Evolutionary conservation across 2,888 invertebrate species (phyloP), one percentile per base, ranked within the genome.

Genomic region (Leucozona laternaria): DNA sequence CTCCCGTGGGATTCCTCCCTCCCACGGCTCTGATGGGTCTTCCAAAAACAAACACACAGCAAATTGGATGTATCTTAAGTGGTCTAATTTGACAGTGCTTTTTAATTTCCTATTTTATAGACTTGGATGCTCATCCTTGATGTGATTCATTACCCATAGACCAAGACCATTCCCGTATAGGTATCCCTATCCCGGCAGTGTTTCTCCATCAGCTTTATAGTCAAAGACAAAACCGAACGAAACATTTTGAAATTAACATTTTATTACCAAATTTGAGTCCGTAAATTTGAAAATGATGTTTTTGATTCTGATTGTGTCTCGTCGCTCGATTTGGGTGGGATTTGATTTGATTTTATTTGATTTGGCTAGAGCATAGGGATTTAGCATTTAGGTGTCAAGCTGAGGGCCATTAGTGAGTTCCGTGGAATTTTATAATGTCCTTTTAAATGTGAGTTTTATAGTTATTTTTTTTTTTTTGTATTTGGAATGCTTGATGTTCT

Each of bases 71-170:
- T 58, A 70, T 73, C 81, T 81, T 37, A 81, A 85, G 85, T 85
- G 81, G 66, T 81, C 85, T 70, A 85, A 85, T 81, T 85, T 85
- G 85, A 85, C 80, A 80, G 45, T 77, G 85, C 77, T 77, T 85
- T 85, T 81, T 85, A 81, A 85, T 85, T 85, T 85, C 60, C 72
- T 62, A 77, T 72, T 81, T 81, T 81, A 81, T 80, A 66, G 75
- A 71, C 68, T 50, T 34, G 31, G n/a, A 7, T 22, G 34, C 31
- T 28, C 17, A 48, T 66, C 80, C 71, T 72, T 40, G 72, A 11
- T 55, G 77, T 85, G 85, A 79, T 84, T 84, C 83, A 83, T 79
- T 83, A 68, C 48, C 31, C n/a, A 15, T 10, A 45, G 20, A 37
- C 15, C 60, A 22, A 40, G 0, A 31, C 17, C 13, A n/a, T 57